Evolutionary conservation across 1,140 invertebrate species (phyloP).

Genomic region (Helicoverpa armigera): DNA sequence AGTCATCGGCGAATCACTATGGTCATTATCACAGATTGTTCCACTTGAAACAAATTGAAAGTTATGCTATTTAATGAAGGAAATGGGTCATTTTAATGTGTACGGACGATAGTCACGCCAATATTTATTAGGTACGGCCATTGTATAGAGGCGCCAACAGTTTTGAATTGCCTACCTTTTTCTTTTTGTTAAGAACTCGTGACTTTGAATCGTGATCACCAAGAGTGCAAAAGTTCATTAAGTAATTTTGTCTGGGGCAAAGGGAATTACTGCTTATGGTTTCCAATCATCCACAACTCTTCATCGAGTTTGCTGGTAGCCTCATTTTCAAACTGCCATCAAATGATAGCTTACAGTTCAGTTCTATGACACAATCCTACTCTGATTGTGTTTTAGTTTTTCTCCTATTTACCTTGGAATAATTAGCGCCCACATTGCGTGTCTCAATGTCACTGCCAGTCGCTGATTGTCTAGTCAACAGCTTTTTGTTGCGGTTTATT

Average conservation of each 20-base stretch:
- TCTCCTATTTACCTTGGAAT: conserved; percentile 6
- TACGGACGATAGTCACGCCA: conserved; percentile 10
- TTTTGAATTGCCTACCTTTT: neutral
- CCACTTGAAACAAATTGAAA: conserved; percentile 41
- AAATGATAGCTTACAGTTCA: no score
- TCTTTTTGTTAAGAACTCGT: no score
- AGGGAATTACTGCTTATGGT: no score
- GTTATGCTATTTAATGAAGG: conserved; percentile 39
- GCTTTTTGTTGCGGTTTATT: conserved; percentile 5
- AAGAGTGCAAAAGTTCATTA: no score
- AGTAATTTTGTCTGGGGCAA: no score
- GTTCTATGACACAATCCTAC: conserved; percentile 5
- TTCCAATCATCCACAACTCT: no score
- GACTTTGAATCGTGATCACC: no score
- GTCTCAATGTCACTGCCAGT: conserved; percentile 11
- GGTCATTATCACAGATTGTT: conserved; percentile 28
- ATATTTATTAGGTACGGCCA: neutral
- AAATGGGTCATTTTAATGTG: conserved; percentile 41
- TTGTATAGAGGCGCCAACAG: neutral
- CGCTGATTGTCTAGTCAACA: neutral
- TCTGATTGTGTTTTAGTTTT: conserved; percentile 2
- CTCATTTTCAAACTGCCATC: no score
- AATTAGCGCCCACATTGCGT: conserved; percentile 23
- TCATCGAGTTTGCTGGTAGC: no score
- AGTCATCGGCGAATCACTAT: neutral